These are phyloP conservation scores for Gonatopus flavifemur DNA, from an alignment of 1,140 invertebrate species.

Conservation along the genomic window DNA sequence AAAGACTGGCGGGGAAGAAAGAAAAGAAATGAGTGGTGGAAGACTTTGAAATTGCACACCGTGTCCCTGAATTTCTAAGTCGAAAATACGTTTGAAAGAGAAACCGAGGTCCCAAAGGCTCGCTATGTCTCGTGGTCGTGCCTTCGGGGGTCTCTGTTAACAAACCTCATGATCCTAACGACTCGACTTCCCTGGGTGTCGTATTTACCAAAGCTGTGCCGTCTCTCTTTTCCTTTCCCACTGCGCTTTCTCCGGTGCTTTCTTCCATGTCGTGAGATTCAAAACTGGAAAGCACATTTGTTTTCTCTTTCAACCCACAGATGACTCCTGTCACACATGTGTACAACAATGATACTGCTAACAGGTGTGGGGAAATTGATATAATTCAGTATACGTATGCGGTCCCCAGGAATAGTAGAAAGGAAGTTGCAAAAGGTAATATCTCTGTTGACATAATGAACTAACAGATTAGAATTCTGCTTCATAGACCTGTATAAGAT, in stretches of 20 bases:
- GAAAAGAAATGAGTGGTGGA: neutral
- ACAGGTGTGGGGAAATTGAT: too few relatives aligned
- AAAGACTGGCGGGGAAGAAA: neutral
- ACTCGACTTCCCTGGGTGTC: constrained; percentile 22
- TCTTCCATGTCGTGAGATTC: too few relatives aligned
- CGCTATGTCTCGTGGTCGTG: constrained; percentile 5
- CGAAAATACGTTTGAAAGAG: neutral
- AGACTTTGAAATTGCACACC: constrained; percentile 24
- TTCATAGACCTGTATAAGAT: too few relatives aligned
- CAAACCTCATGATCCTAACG: constrained; percentile 31
- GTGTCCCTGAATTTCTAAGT: neutral
- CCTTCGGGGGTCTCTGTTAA: constrained; percentile 20
- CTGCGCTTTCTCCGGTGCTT: neutral
- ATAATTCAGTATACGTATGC: too few relatives aligned
- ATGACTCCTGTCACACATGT: too few relatives aligned
- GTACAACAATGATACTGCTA: too few relatives aligned
- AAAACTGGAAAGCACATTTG: too few relatives aligned
- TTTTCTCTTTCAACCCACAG: too few relatives aligned
- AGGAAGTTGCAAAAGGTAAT: constrained; percentile 9
- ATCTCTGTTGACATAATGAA: constrained; percentile 11
- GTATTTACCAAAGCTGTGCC: constrained; percentile 32
- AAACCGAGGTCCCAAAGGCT: constrained; percentile 7
- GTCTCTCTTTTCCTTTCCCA: constrained; percentile 2
- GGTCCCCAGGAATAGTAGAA: too few relatives aligned
- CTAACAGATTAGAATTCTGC: constrained; percentile 22